A percentile compares a stretch with the other conserved stretches of the same genome.
Evolutionary conservation across 2,113 vertebrate genomes (phyloP).

Genomic region (Halcyon senegalensis): DNA sequence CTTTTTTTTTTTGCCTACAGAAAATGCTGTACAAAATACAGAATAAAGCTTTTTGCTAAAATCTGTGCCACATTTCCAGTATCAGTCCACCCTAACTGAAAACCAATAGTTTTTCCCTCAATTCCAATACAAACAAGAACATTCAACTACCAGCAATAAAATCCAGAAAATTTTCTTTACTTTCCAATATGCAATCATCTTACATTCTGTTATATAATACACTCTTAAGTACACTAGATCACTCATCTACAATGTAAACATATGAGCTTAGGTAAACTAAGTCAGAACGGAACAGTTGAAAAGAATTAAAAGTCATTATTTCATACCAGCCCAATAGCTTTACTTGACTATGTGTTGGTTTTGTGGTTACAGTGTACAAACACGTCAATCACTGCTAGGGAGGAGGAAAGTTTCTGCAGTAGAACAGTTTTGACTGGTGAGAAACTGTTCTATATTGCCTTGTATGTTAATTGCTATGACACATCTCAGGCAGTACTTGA

Average conservation of each 20-base stretch:
- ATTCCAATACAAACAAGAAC: background rate
- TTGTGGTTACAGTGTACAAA: background rate
- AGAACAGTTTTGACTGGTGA: background rate
- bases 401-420: background rate
- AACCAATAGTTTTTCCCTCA: background rate
- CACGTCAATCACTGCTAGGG: background rate
- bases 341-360: background rate
- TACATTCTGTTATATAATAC: background rate
- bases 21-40: background rate
- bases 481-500: background rate
- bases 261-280: background rate
- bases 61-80: background rate
- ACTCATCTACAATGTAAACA: background rate
- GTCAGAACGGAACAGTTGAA: background rate
- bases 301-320: background rate
- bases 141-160: background rate
- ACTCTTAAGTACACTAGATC: background rate
- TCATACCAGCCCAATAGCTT: background rate
- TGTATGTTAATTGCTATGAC: background rate
- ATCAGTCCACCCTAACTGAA: background rate
- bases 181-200: background rate
- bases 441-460: background rate
- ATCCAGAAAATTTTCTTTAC: background rate
- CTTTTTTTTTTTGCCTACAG: background rate
- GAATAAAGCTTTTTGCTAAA: background rate